These are phyloP conservation scores for Proisotoma minuta DNA, from an alignment of 2,888 invertebrate species.

Conservation along the genomic window DNA sequence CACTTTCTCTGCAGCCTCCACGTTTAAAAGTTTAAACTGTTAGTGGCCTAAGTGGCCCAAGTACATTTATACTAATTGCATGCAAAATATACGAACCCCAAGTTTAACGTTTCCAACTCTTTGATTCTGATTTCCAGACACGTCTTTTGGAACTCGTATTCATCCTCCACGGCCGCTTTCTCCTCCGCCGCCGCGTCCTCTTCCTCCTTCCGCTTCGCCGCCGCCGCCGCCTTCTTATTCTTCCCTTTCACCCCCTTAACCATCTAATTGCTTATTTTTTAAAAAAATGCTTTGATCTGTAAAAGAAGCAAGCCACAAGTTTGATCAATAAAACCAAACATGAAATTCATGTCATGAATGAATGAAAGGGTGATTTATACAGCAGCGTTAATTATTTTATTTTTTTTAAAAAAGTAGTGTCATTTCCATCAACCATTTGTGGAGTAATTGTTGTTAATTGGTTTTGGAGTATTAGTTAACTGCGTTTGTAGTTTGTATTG, in stretches of 20 bases:
- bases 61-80: not conserved
- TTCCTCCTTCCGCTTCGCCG: constrained; percentile 26
- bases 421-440: no score
- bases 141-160: constrained; percentile 43
- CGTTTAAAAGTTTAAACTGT: constrained; percentile 1
- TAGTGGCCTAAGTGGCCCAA: not conserved
- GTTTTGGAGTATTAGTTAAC: no score
- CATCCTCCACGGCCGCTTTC: constrained; percentile 35
- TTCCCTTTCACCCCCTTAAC: constrained; percentile 21
- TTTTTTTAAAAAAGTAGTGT: no score
- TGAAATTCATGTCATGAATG: no score
- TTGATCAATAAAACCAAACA: not conserved
- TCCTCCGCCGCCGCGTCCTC: constrained; percentile 26
- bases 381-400: no score
- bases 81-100: no score
- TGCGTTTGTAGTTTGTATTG: not conserved
- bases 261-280: no score
- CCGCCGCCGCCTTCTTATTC: constrained; percentile 32
- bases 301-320: not conserved
- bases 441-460: no score
- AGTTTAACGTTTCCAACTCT: constrained; percentile 43
- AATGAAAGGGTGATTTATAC: no score
- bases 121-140: constrained; percentile 45
- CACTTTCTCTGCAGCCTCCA: constrained; percentile 43
- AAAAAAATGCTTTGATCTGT: no score